Evolutionary conservation across 2,797 vertebrate species (phyloP), one percentile per base, ranked within the genome.

Genomic region (Gallinago nigripennis): DNA sequence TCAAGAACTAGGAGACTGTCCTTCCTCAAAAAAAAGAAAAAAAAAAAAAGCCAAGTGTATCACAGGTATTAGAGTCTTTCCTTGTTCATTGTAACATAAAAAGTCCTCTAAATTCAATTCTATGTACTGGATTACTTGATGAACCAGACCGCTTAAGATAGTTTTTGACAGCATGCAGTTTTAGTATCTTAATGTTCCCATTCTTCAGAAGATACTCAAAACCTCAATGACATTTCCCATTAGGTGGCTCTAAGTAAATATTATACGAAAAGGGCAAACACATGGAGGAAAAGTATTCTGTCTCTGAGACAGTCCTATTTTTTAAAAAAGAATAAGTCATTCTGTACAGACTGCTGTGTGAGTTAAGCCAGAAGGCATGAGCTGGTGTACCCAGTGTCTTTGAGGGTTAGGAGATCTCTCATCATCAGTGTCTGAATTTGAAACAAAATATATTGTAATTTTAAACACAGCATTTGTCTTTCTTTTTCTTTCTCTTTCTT

Each of bases 221-320:
- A 96, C 94, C 87, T 97, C 92, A 61, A 72, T 96, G 97, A 97
- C 97, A 97, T 97, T 96, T 97, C 91, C 88, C 88, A 97, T 98
- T 97, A 95, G 79, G 70, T 86, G 88, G 57, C 73, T 97, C 79
- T 96, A 97, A 97, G 96, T 97, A 98, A 98, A 97, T 97, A 97
- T 86, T 97, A 86, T 79, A 94, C 30, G 80, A 98, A 97, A 97
- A 88, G 96, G 92, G 90, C 93, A 97, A 97, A 96, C 78, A 80
- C 82, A 94, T 69, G 41, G 90, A 94, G 93, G 43, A 83, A 94
- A 96, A 88, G 48, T 94, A 94, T 96, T 95, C 87, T 82, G 69
- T 79, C 88, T 92, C 46, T 41, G 46, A 94, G 70, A 76, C 77
- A 91, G 89, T 60, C 41, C 50, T 89, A 87, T 94, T 87, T 70